phyloP scores from a whole-genome alignment of 1,140 invertebrate genomes.

The Aphelinus atriplicis region DNA sequence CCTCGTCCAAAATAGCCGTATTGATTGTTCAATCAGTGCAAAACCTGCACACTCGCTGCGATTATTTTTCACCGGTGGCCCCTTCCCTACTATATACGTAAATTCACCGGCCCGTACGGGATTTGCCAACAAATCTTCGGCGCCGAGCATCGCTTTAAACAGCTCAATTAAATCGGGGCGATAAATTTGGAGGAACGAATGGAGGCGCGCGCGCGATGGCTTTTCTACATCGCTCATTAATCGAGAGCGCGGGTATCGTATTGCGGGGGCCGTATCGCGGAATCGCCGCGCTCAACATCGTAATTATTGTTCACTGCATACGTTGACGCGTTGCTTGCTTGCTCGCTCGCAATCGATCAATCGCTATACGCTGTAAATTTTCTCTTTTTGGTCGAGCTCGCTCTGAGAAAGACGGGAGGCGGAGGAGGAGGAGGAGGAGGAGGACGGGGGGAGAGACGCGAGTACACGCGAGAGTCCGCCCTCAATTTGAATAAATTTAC shows the following conservation, averaged over 20 bases:
- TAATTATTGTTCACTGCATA: slow-evolving; percentile 9
- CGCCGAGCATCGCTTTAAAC: background rate
- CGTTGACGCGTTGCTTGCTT: background rate
- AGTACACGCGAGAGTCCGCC: background rate
- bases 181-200: background rate
- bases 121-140: too few relatives aligned
- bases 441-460: background rate
- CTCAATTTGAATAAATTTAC: slow-evolving; percentile 38
- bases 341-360: background rate
- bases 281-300: background rate
- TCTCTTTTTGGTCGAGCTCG: background rate
- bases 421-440: background rate
- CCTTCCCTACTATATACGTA: too few relatives aligned
- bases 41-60: background rate
- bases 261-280: too few relatives aligned
- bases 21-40: too few relatives aligned
- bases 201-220: too few relatives aligned
- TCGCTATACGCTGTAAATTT: background rate
- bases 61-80: background rate
- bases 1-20: too few relatives aligned
- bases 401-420: background rate
- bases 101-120: too few relatives aligned
- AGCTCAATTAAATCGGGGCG: background rate
- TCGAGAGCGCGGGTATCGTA: too few relatives aligned
- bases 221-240: too few relatives aligned